Percentiles rank a stretch among this genome's conserved stretches.
These are phyloP conservation scores for Synergus japonicus DNA, from an alignment of 2,888 invertebrate genomes.

Conservation along the genomic window DNA sequence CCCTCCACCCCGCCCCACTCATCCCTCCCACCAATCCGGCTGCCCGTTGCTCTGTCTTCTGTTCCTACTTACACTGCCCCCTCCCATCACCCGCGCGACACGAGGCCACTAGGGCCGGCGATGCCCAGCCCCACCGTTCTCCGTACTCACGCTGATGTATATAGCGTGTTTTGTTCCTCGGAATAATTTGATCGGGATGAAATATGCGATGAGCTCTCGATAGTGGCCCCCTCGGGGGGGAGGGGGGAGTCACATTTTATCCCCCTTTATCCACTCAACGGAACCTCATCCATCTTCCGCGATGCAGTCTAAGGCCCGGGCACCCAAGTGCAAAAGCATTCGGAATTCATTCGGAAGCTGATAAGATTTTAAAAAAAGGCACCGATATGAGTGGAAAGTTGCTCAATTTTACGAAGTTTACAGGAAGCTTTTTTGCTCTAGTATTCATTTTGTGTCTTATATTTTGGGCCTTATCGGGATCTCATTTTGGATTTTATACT, in stretches of 20 bases:
- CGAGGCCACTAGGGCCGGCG: slow-evolving; percentile 2
- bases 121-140: slow-evolving; percentile 45
- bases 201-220: slow-evolving; percentile 67
- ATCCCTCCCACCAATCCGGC: neutral
- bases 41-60: slow-evolving; percentile 4
- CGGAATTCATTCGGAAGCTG: neutral
- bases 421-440: too few species aligned
- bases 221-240: slow-evolving; percentile 55
- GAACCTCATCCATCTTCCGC: slow-evolving; percentile 65
- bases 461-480: too few species aligned
- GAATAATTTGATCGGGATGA: slow-evolving; percentile 69
- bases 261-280: slow-evolving; percentile 56
- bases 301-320: slow-evolving; percentile 52
- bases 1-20: neutral
- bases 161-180: slow-evolving; percentile 64
- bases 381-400: too few species aligned
- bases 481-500: too few species aligned
- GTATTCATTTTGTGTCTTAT: too few species aligned
- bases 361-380: neutral
- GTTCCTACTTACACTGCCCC: slow-evolving; percentile 18
- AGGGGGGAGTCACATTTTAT: slow-evolving; percentile 58
- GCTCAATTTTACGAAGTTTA: too few species aligned
- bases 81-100: slow-evolving; percentile 27
- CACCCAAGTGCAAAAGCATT: neutral
- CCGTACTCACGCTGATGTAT: slow-evolving; percentile 55